phyloP scores from a whole-genome alignment of 2,888 invertebrate species.

The Drosophila meridiana region DNA sequence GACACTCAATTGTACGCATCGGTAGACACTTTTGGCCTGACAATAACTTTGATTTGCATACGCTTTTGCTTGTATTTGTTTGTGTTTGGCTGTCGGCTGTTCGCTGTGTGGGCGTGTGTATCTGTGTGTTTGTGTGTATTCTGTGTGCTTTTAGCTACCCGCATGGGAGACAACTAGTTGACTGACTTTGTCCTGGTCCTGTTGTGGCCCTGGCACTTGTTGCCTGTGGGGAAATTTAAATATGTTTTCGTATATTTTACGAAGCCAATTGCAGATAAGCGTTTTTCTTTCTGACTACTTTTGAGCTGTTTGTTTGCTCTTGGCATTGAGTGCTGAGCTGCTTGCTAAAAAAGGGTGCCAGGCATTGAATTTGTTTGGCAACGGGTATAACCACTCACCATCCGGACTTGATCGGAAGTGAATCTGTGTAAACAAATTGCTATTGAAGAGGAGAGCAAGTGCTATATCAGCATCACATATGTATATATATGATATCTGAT shows the following conservation, averaged over 20 bases:
- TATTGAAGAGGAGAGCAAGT: neutral
- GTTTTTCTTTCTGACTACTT: constrained; percentile 63
- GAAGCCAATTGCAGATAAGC: constrained; percentile 78
- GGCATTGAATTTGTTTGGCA: neutral
- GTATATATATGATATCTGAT: too few species aligned
- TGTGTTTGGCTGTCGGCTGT: constrained; percentile 32
- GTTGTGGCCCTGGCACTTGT: constrained; percentile 65
- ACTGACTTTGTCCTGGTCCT: constrained; percentile 47
- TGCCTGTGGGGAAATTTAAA: constrained; percentile 75
- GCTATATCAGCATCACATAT: neutral
- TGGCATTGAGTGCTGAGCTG: constrained; percentile 43
- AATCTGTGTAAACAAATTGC: neutral
- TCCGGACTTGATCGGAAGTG: too few species aligned
- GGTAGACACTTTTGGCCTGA: constrained; percentile 75
- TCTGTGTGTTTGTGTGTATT: neutral
- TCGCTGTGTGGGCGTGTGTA: neutral
- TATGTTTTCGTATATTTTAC: constrained; percentile 69
- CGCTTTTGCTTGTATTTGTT: constrained; percentile 40
- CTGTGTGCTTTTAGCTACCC: constrained; percentile 38
- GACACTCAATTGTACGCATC: constrained; percentile 80
- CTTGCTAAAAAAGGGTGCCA: constrained; percentile 29
- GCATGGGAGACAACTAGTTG: constrained; percentile 58
- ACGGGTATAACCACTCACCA: neutral
- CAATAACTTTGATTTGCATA: constrained; percentile 79
- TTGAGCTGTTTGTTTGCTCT: constrained; percentile 53